A percentile compares a stretch with the other conserved stretches of the same genome.
These are phyloP conservation scores for Peromyscus eremicus DNA, from an alignment of 2,797 vertebrate genomes.

Conservation along the genomic window DNA sequence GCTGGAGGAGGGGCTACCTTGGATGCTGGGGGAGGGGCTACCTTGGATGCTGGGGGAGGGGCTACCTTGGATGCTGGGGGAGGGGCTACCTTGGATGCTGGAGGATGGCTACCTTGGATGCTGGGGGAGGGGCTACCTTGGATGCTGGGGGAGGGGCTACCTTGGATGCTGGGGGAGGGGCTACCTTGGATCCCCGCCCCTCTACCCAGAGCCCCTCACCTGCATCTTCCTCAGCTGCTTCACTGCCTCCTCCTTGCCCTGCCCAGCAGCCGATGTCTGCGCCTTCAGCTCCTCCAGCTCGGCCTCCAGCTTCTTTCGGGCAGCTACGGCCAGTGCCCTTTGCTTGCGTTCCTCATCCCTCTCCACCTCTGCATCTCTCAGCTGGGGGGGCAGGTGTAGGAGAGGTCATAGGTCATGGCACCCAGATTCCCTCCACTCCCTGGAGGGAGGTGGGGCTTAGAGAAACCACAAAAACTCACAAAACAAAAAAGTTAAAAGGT, in stretches of 20 bases:
- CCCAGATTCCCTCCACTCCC: not conserved
- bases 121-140: not conserved
- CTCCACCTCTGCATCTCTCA: slow-evolving; percentile 93
- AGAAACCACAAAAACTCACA: not conserved
- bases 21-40: not conserved
- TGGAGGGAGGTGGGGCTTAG: not conserved
- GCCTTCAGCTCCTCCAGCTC: slow-evolving; percentile 93
- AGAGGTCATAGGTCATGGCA: not conserved
- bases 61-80: not conserved
- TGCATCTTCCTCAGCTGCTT: slow-evolving; percentile 93
- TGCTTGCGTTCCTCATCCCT: slow-evolving; percentile 95
- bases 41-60: not conserved
- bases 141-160: too few species aligned
- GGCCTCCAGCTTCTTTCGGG: slow-evolving; percentile 93
- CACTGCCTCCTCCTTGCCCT: slow-evolving; percentile 92
- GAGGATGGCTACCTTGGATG: not conserved
- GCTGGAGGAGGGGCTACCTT: too few species aligned
- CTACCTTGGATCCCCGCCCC: not conserved
- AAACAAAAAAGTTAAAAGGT: not conserved
- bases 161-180: not conserved
- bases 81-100: not conserved
- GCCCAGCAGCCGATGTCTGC: slow-evolving; percentile 89
- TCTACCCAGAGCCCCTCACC: slow-evolving; percentile 73
- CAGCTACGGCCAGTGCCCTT: slow-evolving; percentile 90
- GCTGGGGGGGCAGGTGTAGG: slow-evolving; percentile 83